phyloP scores from a whole-genome alignment of 64 coral and sea anemone genomes.

The Stichodactyla mertensii region DNA sequence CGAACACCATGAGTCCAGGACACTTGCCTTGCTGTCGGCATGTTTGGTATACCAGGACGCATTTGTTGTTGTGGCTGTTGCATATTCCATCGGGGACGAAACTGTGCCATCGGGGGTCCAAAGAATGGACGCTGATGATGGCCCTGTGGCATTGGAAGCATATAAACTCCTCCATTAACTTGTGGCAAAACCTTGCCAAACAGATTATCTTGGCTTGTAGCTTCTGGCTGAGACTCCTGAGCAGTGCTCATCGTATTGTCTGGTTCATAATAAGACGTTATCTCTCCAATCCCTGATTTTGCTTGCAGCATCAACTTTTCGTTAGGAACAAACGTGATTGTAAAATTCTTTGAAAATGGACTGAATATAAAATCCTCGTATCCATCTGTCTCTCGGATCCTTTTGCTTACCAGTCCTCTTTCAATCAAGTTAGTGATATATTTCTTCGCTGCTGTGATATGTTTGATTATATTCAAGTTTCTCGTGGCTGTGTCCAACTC shows the following conservation, averaged over 20 bases:
- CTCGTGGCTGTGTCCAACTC: background rate
- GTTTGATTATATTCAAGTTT: background rate
- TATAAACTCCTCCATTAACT: background rate
- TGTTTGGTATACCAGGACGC: conserved; percentile 65
- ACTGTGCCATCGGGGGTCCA: conserved; percentile 58
- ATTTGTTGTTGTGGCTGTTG: conserved; percentile 76
- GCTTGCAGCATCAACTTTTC: background rate
- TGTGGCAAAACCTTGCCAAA: background rate
- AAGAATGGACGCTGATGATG: too few species aligned
- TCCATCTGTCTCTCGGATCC: background rate
- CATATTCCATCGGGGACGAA: conserved; percentile 76
- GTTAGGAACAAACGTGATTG: background rate
- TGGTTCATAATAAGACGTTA: background rate
- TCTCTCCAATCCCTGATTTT: background rate
- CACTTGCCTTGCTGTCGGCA: conserved; percentile 62
- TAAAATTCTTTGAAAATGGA: background rate
- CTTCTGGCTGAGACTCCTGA: background rate
- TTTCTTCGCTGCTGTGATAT: background rate
- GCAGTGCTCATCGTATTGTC: background rate
- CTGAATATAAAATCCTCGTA: background rate
- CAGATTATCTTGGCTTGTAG: background rate
- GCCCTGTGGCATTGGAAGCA: background rate
- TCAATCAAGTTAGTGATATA: background rate
- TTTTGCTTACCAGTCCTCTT: background rate
- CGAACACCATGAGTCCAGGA: conserved; percentile 77